Conservation (phyloP, 2,888 invertebrate species). For the Biston betularia region DNA sequence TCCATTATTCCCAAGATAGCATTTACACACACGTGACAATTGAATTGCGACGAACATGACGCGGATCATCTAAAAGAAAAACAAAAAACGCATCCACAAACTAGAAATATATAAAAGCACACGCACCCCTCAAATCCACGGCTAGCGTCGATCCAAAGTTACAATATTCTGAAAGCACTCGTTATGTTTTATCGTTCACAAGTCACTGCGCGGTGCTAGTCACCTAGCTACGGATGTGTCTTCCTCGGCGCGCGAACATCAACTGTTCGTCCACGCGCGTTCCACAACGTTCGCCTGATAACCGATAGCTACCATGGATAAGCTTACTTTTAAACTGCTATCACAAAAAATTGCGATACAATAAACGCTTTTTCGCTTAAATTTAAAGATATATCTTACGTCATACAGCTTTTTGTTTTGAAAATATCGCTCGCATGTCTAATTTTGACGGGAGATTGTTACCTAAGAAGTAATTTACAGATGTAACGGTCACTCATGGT, state of each 20-base stretch:
- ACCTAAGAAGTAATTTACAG: conserved; percentile 11
- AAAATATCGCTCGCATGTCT: conserved; percentile 33
- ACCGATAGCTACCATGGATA: conserved; percentile 74
- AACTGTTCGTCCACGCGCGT: conserved; percentile 74
- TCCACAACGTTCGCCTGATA: conserved; percentile 68
- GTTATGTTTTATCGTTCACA: conserved; percentile 64
- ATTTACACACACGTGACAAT: conserved; percentile 9
- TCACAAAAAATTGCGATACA: conserved; percentile 63
- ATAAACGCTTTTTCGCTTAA: conserved; percentile 51
- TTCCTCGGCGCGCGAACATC: conserved; percentile 82
- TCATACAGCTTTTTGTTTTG: conserved; percentile 26
- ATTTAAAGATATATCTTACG: conserved; percentile 27
- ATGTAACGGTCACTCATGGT: conserved; percentile 19
- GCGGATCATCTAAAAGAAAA: neutral
- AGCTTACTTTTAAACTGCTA: conserved; percentile 58
- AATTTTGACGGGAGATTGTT: conserved; percentile 24
- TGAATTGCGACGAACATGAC: conserved; percentile 22
- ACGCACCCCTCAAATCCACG: conserved; percentile 70
- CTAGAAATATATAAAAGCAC: conserved; percentile 50
- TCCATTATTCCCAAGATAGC: conserved; percentile 11
- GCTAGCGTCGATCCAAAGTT: conserved; percentile 52
- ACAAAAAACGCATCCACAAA: neutral
- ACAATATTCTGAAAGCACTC: conserved; percentile 63
- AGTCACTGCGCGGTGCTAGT: conserved; percentile 65
- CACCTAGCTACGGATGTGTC: conserved; percentile 74